Evolutionary conservation across 2,888 invertebrate species (phyloP), one percentile per base, ranked within the genome.

Genomic region (Adineta ricciae): DNA sequence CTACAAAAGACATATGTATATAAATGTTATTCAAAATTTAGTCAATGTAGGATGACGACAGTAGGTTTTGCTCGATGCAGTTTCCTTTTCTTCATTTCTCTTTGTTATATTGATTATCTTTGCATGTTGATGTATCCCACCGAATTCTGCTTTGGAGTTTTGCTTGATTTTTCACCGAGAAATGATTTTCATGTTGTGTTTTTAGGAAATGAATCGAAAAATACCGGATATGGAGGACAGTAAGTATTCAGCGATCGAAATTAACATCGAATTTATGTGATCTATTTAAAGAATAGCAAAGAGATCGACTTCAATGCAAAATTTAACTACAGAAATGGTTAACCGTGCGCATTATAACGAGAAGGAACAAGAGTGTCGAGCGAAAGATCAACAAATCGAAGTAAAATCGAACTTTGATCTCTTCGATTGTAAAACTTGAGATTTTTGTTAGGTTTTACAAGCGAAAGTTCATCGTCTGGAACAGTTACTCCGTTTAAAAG

Each of bases 401-500:
- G 85, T 83, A 54, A n/a, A 11, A 24, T 41, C n/a, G n/a, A n/a
- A n/a, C n/a, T n/a, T n/a, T n/a, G n/a, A n/a, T n/a, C n/a, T n/a
- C n/a, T n/a, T n/a, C n/a, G n/a, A n/a, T n/a, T n/a, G n/a, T n/a
- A n/a, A n/a, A n/a, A n/a, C n/a, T 64, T 41, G 2, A 2, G 38
- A 9, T 50, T 49, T 52, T 5, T 82, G 52, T 38, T 46, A 36
- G 84, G 83, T 85, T 73, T 84, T 85, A 36, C 72, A 85, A 46
- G 85, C 85, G 9, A 85, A 85, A 85, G 84, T 85, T 52, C 41
- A 83, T 52, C 32, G 85, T 83, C 46, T 85, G 14, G 85, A 85
- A n/a, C 84, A 85, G 50, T 84, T 85, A 50, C 83, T 85, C 19
- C 85, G 83, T 85, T 84, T 85, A 56, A 85, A 85, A 85, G 85